phyloP scores from a whole-genome alignment of 2,113 vertebrate genomes.

The Calypte anna region DNA sequence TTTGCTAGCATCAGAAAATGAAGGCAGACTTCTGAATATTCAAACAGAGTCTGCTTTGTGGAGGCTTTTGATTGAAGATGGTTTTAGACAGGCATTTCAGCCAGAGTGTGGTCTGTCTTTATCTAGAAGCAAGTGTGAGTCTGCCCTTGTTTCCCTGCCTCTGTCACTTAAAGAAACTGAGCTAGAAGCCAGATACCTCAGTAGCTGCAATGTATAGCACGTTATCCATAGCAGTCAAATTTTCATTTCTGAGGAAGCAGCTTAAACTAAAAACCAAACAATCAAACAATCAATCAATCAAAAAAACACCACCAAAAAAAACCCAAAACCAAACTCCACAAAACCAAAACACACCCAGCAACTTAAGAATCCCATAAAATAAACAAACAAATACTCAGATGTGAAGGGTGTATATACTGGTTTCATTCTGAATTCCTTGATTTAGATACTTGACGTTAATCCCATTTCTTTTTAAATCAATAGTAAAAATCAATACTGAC shows the following conservation, averaged over 20 bases:
- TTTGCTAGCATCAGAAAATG: neutral
- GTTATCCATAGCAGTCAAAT: neutral
- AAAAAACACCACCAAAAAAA: too few relatives aligned
- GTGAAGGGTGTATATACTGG: accelerated
- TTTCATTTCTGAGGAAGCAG: neutral
- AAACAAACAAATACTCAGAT: neutral
- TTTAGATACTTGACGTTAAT: neutral
- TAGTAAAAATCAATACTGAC: neutral
- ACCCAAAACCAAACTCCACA: neutral
- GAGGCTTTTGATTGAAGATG: neutral
- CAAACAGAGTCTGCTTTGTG: neutral
- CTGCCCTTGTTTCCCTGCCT: neutral
- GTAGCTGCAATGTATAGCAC: neutral
- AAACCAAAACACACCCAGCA: neutral
- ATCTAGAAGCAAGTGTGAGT: neutral
- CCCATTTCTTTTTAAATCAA: neutral
- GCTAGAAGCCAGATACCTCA: neutral
- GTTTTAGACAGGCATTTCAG: neutral
- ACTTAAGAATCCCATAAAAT: neutral
- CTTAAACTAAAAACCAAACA: neutral
- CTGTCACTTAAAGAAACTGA: neutral
- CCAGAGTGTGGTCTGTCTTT: accelerated
- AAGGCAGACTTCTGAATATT: neutral
- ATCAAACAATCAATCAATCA: too few relatives aligned
- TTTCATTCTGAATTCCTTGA: neutral